A percentile compares a stretch with the other conserved stretches of the same genome.
phyloP scores from a whole-genome alignment of 2,797 vertebrate species.

The Alectoris magna region DNA sequence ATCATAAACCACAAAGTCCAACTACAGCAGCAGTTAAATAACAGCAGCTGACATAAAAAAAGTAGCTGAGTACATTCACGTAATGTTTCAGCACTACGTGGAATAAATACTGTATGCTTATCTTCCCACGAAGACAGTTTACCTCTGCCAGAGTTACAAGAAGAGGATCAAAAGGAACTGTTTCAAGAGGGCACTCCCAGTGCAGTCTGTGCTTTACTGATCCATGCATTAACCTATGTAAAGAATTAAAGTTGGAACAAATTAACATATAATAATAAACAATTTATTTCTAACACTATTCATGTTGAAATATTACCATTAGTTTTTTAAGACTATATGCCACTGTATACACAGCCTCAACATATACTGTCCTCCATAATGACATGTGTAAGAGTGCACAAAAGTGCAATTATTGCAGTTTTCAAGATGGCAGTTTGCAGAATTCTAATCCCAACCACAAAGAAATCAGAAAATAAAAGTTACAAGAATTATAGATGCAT shows the following conservation, averaged over 20 bases:
- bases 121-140: conserved; percentile 6
- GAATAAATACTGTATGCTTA: not conserved
- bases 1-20: not conserved
- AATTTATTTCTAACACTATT: not conserved
- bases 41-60: not conserved
- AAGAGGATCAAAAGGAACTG: conserved; percentile 83
- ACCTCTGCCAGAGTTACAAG: conserved; percentile 85
- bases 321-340: not conserved
- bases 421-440: not conserved
- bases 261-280: not conserved
- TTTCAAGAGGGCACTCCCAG: conserved; percentile 82
- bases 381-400: not conserved
- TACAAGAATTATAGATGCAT: not conserved
- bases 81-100: not conserved
- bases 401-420: not conserved
- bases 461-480: not conserved
- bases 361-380: not conserved
- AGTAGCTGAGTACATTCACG: not conserved
- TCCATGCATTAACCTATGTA: conserved; percentile 82
- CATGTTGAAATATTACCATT: not conserved
- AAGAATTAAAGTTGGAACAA: conserved; percentile 7
- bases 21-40: not conserved
- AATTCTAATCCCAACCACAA: not conserved
- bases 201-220: conserved; percentile 84
- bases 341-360: not conserved